These are phyloP conservation scores for Atta cephalotes DNA, from an alignment of 1,140 invertebrate genomes.

Conservation along the genomic window DNA sequence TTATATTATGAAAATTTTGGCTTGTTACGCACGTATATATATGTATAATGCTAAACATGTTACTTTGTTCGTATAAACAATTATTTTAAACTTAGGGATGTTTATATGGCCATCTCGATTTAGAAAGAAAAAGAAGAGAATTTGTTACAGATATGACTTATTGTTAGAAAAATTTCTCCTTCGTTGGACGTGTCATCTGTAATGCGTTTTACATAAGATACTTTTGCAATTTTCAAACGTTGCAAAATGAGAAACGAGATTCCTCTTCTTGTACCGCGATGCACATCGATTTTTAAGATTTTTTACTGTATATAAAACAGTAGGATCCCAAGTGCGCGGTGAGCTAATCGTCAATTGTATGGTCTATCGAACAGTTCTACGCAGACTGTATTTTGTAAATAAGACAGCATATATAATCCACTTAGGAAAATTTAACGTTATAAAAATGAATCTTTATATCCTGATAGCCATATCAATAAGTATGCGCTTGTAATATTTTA, in stretches of 20 bases:
- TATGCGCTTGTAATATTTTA: constrained; percentile 56
- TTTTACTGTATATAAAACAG: constrained; percentile 22
- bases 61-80: constrained; percentile 30
- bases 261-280: constrained; percentile 57
- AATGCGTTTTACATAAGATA: constrained; percentile 28
- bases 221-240: constrained; percentile 21
- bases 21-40: constrained; percentile 25
- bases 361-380: constrained; percentile 39
- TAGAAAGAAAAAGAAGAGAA: constrained; percentile 37
- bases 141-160: constrained; percentile 6
- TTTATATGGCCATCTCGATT: constrained; percentile 47
- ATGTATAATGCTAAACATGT: constrained; percentile 16
- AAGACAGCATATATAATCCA: constrained; percentile 48
- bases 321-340: constrained; percentile 34
- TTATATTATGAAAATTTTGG: constrained; percentile 33
- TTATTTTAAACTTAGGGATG: constrained; percentile 40
- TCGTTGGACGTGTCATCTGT: neutral
- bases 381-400: constrained; percentile 62
- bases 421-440: constrained; percentile 57
- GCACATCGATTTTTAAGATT: constrained; percentile 55
- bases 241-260: constrained; percentile 49
- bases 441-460: constrained; percentile 59
- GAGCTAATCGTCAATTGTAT: constrained; percentile 58
- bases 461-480: constrained; percentile 63
- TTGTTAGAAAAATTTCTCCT: constrained; percentile 19